These are phyloP conservation scores for Thermophis baileyi DNA, from an alignment of 2,113 vertebrate species.

Conservation along the genomic window DNA sequence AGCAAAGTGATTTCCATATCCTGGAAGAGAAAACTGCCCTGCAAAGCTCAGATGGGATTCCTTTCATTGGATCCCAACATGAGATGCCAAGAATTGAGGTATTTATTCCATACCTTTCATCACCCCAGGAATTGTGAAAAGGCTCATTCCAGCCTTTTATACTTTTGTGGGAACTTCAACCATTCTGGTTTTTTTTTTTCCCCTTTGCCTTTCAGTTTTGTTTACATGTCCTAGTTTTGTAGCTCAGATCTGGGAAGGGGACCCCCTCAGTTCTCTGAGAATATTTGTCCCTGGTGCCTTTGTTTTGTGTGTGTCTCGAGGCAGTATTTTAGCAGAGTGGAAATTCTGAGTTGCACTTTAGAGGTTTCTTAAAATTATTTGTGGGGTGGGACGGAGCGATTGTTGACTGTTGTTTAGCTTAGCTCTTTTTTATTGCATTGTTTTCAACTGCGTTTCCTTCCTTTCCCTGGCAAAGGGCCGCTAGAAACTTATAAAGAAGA, in stretches of 20 bases:
- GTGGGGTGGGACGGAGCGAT: neutral
- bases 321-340: neutral
- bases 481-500: conserved; percentile 8
- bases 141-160: conserved; percentile 60
- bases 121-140: conserved; percentile 51
- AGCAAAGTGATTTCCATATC: conserved; percentile 27
- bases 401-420: neutral
- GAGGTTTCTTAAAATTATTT: neutral
- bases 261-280: conserved; percentile 29
- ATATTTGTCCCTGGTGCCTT: conserved; percentile 32
- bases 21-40: neutral
- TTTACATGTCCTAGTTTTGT: conserved; percentile 48
- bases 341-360: conserved; percentile 29
- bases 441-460: conserved; percentile 36
- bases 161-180: conserved; percentile 62
- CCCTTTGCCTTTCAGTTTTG: neutral
- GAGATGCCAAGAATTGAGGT: neutral
- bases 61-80: conserved; percentile 49
- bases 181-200: conserved; percentile 13
- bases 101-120: conserved; percentile 45
- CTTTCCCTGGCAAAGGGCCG: neutral
- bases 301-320: conserved; percentile 43
- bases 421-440: conserved; percentile 33
- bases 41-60: conserved; percentile 37
- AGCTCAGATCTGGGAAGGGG: conserved; percentile 47